These are phyloP conservation scores for Acanthisitta chloris DNA, from an alignment of 2,113 vertebrate species.

Conservation along the genomic window DNA sequence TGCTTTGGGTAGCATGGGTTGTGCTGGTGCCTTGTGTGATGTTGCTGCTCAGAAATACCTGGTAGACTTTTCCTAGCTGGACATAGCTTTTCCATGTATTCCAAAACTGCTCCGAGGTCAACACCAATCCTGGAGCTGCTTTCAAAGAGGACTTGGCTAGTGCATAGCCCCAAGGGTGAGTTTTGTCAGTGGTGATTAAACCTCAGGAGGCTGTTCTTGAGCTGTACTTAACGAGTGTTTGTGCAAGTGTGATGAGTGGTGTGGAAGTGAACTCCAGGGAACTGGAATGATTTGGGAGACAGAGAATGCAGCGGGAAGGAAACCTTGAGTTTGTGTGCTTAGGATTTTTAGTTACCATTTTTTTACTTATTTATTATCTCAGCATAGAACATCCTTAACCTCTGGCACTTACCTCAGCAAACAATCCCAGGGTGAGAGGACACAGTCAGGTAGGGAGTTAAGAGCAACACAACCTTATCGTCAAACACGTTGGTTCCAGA, in stretches of 20 bases:
- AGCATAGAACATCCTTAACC: not conserved
- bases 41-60: not conserved
- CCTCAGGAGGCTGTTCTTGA: not conserved
- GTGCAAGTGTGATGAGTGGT: not conserved
- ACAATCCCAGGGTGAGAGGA: not conserved
- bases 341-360: not conserved
- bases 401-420: not conserved
- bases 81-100: not conserved
- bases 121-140: not conserved
- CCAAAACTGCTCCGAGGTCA: not conserved
- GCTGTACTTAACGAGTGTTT: not conserved
- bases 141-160: not conserved
- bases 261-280: not conserved
- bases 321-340: not conserved
- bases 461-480: accelerated
- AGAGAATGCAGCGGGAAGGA: not conserved
- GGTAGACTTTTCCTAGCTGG: not conserved
- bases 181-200: not conserved
- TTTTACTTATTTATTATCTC: conserved; percentile 33
- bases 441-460: not conserved
- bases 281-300: not conserved
- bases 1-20: not conserved
- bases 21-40: not conserved
- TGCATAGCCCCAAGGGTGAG: not conserved
- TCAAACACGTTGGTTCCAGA: not conserved